Base-by-base conservation (phyloP, 2,888 invertebrate genomes). In the Phoenoteleia sp. region DNA sequence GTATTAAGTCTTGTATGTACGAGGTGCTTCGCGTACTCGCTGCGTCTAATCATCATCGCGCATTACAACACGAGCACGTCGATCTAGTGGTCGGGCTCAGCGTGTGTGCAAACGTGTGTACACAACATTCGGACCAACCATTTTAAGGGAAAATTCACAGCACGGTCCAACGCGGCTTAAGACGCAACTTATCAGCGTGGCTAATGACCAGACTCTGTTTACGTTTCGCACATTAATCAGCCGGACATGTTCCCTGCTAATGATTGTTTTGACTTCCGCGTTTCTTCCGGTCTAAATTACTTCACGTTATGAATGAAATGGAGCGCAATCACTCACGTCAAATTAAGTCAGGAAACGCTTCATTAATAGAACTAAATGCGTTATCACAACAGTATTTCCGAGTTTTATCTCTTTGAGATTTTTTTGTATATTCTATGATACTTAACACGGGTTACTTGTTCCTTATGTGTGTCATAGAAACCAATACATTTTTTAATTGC, bases 31-130 rank as follows among this genome's bases (percentile, higher is more conserved):
- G 60, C 62, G 36, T 62, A 45, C 33, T 60, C 33, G 33, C n/a
- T 33, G 36, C 27, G 67, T 47, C 58, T 67, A 67, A 77, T 77
- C 77, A 77, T 77, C 58, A 39, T n/a, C 76, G 45, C 60, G 64
- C 54, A 21, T 49, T 49, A 47, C 64, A n/a, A n/a, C 13, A 42
- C 54, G 56, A 5, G 21, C 71, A 33, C 23, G 49, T 69, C 56
- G 67, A 47, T 17, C n/a, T 54, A 79, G 79, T 79, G 62, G 79
- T 79, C 39, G 21, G 15, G 21, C 58, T 79, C 79, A 27, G 11
- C 60, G 79, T 79, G 5, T 54, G 71, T 39, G 62, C 79, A 7
- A 23, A 79, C 79, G 42, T n/a, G n/a, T n/a, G n/a, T 36, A 36
- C 36, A 36, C 36, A 36, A 36, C 36, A 36, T 11, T 11, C 36